phyloP scores from a whole-genome alignment of 2,888 invertebrate genomes.

The Achlya flavicornis region DNA sequence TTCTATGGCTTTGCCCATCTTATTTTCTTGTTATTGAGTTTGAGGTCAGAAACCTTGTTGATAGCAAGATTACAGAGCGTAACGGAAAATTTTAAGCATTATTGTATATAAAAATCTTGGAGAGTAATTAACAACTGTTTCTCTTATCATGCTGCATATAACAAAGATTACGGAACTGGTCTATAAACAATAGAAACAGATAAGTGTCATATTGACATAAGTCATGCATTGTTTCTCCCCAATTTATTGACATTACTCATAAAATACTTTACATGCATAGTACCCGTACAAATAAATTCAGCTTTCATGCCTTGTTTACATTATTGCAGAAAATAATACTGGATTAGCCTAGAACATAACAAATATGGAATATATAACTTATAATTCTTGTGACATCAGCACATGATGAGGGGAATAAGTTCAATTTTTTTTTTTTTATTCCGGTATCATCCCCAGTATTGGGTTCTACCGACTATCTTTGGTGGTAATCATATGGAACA shows the following conservation, averaged over 20 bases:
- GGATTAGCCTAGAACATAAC: too few species aligned
- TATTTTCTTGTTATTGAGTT: neutral
- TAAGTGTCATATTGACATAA: constrained; percentile 51
- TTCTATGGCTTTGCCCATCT: too few species aligned
- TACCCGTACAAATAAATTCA: constrained; percentile 15
- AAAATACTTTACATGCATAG: constrained; percentile 25
- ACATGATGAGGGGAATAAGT: too few species aligned
- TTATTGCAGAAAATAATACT: neutral
- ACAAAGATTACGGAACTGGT: constrained; percentile 47
- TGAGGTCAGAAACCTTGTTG: constrained; percentile 9
- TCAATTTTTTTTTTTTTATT: too few species aligned
- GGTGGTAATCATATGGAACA: too few species aligned
- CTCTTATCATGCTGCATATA: constrained; percentile 46
- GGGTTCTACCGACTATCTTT: too few species aligned
- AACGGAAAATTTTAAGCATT: neutral
- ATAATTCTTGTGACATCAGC: too few species aligned
- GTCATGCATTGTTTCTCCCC: constrained; percentile 57
- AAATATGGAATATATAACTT: constrained; percentile 2
- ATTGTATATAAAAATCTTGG: neutral
- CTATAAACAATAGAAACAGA: constrained; percentile 51
- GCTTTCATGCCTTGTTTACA: neutral
- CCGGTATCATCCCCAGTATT: too few species aligned
- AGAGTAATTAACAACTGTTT: neutral
- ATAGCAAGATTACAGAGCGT: constrained; percentile 21
- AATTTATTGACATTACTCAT: constrained; percentile 30